Percentiles rank a stretch among this genome's conserved stretches.
phyloP scores from a whole-genome alignment of 1,140 invertebrate species.

The Armadillidium nasatum region DNA sequence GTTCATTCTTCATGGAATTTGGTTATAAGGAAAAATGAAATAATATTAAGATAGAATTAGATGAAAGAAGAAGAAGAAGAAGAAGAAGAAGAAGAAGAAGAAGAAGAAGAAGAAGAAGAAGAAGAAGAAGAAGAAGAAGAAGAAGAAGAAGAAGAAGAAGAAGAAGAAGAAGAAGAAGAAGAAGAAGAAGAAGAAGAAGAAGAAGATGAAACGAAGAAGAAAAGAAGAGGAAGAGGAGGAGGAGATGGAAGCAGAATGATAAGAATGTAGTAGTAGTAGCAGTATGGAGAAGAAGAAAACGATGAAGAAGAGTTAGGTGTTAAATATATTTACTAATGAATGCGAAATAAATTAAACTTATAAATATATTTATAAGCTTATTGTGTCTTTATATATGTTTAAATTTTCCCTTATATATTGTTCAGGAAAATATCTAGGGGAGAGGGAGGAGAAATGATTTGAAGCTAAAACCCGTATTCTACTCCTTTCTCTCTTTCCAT shows the following conservation, averaged over 20 bases:
- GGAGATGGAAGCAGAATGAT: background rate
- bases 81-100: background rate
- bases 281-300: too few relatives aligned
- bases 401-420: too few relatives aligned
- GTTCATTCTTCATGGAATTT: background rate
- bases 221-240: background rate
- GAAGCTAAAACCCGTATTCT: too few relatives aligned
- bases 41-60: background rate
- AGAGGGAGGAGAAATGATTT: too few relatives aligned
- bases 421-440: too few relatives aligned
- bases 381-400: too few relatives aligned
- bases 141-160: background rate
- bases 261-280: too few relatives aligned
- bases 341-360: too few relatives aligned
- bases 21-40: background rate
- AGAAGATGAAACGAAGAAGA: too few relatives aligned
- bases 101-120: constrained; percentile 4
- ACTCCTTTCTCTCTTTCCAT: background rate
- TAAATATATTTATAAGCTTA: too few relatives aligned
- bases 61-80: constrained; percentile 7
- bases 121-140: background rate
- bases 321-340: too few relatives aligned
- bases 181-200: background rate
- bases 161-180: background rate
- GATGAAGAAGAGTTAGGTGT: too few relatives aligned